Percentiles rank a stretch among this genome's conserved stretches.
Evolutionary conservation across 2,797 vertebrate species (phyloP).

Genomic region (Nannoperca australis): DNA sequence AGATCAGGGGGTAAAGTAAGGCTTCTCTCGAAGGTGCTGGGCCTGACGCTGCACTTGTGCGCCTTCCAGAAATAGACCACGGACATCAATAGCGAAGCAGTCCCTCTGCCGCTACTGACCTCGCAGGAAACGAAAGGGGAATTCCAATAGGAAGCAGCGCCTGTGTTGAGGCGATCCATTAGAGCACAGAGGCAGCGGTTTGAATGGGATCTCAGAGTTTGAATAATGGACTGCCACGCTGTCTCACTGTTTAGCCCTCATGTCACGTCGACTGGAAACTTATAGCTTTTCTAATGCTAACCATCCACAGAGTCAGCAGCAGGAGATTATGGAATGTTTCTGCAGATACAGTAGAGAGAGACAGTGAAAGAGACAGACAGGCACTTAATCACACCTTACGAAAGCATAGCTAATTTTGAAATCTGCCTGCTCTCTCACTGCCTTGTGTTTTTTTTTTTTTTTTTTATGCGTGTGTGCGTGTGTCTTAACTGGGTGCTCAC

Average conservation of each 20-base stretch:
- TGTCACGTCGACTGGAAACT: conserved; percentile 53
- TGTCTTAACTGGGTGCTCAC: conserved; percentile 29
- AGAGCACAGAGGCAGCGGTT: conserved; percentile 64
- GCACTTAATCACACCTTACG: conserved; percentile 44
- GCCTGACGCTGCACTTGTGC: conserved; percentile 59
- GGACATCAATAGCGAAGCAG: conserved; percentile 68
- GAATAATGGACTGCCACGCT: conserved; percentile 72
- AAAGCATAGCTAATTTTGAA: conserved; percentile 40
- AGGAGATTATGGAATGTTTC: conserved; percentile 37
- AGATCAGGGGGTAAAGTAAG: conserved; percentile 26
- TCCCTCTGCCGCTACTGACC: conserved; percentile 67
- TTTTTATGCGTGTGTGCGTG: neutral
- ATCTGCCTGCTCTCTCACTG: conserved; percentile 26
- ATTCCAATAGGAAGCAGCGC: conserved; percentile 76
- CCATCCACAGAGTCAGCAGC: conserved; percentile 57
- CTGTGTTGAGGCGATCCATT: conserved; percentile 60
- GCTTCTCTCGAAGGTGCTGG: conserved; percentile 25
- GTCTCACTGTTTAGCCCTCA: conserved; percentile 65
- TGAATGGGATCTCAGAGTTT: conserved; percentile 61
- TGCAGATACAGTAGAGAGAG: conserved; percentile 42
- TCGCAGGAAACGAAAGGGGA: conserved; percentile 72
- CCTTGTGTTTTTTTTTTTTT: neutral
- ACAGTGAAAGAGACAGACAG: conserved; percentile 32
- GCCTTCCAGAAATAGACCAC: conserved; percentile 71
- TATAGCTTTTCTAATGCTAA: conserved; percentile 55